phyloP scores from a whole-genome alignment of 1,140 invertebrate species.

The Camponotus pennsylvanicus region DNA sequence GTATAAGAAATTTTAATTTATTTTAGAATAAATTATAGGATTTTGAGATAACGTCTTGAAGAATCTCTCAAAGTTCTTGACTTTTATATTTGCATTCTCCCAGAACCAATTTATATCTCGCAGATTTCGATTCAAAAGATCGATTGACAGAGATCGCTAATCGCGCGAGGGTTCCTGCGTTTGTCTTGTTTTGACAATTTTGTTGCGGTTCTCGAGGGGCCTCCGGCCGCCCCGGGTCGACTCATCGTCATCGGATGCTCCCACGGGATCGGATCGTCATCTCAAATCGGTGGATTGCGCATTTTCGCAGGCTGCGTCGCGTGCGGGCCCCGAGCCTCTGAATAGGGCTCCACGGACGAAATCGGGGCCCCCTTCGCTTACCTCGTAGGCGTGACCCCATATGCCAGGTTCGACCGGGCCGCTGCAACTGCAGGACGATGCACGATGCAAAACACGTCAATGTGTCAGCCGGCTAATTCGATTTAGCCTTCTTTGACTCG shows the following conservation, averaged over 20 bases:
- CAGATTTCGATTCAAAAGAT: neutral
- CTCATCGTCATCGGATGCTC: conserved; percentile 47
- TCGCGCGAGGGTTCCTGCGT: neutral
- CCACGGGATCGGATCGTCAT: conserved; percentile 52
- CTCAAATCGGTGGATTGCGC: conserved; percentile 47
- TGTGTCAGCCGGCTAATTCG: conserved; percentile 63
- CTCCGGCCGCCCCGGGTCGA: conserved; percentile 15
- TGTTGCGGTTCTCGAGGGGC: conserved; percentile 43
- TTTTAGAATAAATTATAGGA: too few relatives aligned
- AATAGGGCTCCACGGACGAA: conserved; percentile 36
- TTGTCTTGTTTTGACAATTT: conserved; percentile 64
- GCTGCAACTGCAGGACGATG: conserved; percentile 48
- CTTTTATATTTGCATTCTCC: neutral
- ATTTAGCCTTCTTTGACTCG: conserved; percentile 51
- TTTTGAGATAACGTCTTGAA: neutral
- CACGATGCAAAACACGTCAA: conserved; percentile 53
- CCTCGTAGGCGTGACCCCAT: conserved; percentile 83
- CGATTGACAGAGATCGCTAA: conserved; percentile 44
- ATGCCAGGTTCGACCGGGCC: conserved; percentile 72
- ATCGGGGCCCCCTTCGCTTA: conserved; percentile 49
- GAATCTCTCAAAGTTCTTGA: neutral
- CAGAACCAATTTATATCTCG: neutral
- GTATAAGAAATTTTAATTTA: neutral
- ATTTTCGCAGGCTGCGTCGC: conserved; percentile 68
- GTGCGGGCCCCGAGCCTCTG: conserved; percentile 49